Evolutionary conservation across 2,113 vertebrate genomes (phyloP).

Genomic region (Xiphophorus maculatus): DNA sequence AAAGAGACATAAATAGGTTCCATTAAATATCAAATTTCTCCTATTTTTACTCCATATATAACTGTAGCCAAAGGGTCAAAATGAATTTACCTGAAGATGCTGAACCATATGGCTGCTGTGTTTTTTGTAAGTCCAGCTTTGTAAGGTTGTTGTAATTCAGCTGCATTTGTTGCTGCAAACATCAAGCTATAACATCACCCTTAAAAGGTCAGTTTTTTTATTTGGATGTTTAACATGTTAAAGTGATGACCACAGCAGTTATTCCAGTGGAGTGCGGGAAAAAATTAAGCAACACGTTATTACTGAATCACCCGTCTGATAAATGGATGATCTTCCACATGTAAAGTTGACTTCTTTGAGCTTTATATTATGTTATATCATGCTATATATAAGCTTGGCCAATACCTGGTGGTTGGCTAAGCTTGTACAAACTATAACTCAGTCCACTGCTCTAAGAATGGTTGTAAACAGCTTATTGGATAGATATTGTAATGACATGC

Average conservation of each 20-base stretch:
- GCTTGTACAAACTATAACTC: no score
- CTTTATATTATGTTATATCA: no score
- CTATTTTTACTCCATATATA: background rate
- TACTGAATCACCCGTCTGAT: slow-evolving; percentile 35
- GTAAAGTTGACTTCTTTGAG: no score
- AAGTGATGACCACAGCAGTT: slow-evolving; percentile 34
- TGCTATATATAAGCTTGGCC: no score
- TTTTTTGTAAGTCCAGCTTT: slow-evolving; percentile 45
- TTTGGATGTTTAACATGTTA: slow-evolving; percentile 71
- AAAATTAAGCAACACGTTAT: background rate
- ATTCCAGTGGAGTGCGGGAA: slow-evolving; percentile 16
- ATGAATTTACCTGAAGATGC: slow-evolving; percentile 22
- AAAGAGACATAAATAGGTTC: no score
- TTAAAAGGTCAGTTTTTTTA: slow-evolving; percentile 71
- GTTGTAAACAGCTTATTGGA: no score
- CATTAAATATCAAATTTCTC: no score
- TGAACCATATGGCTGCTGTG: slow-evolving; percentile 37
- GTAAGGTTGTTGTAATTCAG: slow-evolving; percentile 45
- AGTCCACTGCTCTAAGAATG: no score
- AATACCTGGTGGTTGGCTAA: no score
- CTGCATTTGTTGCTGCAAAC: slow-evolving; percentile 72
- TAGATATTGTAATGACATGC: no score
- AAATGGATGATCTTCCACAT: background rate
- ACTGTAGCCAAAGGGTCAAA: background rate
- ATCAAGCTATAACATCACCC: slow-evolving; percentile 64